Conservation (phyloP, 2,888 invertebrate genomes). For the Ischnura elegans region DNA sequence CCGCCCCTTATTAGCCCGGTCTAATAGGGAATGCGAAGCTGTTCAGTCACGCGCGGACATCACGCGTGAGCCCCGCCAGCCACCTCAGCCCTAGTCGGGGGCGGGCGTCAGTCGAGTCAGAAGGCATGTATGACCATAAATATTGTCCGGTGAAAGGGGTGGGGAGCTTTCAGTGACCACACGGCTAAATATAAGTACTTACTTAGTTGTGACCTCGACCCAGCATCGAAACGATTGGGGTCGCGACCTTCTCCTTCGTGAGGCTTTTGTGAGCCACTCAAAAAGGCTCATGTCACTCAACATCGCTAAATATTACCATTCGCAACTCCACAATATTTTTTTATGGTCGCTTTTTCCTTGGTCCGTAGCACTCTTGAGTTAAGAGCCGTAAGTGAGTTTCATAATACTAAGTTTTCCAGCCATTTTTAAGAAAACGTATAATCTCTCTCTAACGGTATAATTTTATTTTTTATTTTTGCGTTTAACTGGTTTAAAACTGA, state of each 20-base stretch:
- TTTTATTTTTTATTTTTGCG: too few relatives aligned
- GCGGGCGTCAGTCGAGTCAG: not conserved
- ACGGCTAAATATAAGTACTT: conserved; percentile 17
- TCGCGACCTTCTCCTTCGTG: conserved; percentile 20
- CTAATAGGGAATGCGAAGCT: not conserved
- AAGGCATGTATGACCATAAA: not conserved
- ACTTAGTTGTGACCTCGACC: not conserved
- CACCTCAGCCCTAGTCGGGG: not conserved
- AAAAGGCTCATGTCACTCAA: not conserved
- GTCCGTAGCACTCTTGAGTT: too few relatives aligned
- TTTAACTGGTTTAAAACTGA: too few relatives aligned
- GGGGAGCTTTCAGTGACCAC: conserved; percentile 12
- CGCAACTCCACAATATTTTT: too few relatives aligned
- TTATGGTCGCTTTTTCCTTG: too few relatives aligned
- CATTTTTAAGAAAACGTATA: too few relatives aligned
- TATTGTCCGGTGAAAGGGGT: not conserved
- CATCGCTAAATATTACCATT: not conserved
- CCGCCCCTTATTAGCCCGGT: not conserved
- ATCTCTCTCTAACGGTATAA: too few relatives aligned
- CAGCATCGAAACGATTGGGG: conserved; percentile 8
- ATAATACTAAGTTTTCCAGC: too few relatives aligned
- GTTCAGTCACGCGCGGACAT: not conserved
- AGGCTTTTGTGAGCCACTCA: not conserved
- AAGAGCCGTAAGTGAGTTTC: too few relatives aligned
- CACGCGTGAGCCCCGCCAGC: not conserved